Evolutionary conservation across 2,113 vertebrate species (phyloP).

Genomic region (Zosterops lateralis): DNA sequence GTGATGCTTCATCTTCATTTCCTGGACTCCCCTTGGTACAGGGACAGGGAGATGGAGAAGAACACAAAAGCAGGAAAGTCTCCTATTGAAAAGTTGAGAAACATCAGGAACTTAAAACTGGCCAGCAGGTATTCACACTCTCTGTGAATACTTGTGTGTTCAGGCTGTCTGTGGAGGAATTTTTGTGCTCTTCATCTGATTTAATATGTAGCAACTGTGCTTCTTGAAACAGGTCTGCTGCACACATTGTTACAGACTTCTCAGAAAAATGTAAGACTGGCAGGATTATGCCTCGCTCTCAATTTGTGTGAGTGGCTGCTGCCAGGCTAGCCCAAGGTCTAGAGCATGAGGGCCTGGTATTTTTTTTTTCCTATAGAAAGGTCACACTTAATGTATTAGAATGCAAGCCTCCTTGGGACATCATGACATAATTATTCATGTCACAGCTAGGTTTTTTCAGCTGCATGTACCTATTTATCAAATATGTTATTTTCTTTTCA

Average conservation of each 20-base stretch:
- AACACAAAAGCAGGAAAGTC: neutral
- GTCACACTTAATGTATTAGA: neutral
- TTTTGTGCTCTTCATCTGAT: neutral
- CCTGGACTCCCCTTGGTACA: neutral
- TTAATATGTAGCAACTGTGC: neutral
- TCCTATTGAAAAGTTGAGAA: neutral
- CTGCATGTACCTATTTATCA: fast-evolving
- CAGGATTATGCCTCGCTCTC: neutral
- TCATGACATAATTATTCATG: neutral
- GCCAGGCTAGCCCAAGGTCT: neutral
- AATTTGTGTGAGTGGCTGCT: neutral
- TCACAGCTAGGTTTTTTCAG: neutral
- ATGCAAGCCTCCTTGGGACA: neutral
- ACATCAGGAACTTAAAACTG: neutral
- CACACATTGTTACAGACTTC: neutral
- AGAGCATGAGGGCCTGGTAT: neutral
- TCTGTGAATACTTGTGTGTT: neutral
- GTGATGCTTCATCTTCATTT: neutral
- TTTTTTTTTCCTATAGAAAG: neutral
- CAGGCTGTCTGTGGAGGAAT: neutral
- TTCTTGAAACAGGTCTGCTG: neutral
- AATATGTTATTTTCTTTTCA: neutral
- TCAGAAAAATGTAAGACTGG: neutral
- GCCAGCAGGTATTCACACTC: neutral
- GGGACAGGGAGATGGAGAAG: neutral